These are phyloP conservation scores for Pogoniulus pusillus DNA, from an alignment of 2,797 vertebrate species.

Conservation along the genomic window DNA sequence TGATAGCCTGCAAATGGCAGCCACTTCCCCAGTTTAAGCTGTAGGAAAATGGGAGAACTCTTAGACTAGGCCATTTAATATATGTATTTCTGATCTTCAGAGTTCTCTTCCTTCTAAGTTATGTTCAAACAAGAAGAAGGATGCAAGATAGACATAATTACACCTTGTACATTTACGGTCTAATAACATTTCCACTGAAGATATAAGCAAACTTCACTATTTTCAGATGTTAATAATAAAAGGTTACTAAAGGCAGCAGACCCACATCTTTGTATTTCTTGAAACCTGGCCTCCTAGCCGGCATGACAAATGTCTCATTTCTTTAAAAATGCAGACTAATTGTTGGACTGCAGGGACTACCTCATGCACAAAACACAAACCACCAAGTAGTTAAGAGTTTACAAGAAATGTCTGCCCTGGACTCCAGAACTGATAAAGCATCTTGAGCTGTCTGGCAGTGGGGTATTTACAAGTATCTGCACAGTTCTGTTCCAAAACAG, in stretches of 20 bases:
- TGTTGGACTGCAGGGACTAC: neutral
- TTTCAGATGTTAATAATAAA: neutral
- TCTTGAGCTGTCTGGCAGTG: neutral
- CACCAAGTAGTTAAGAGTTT: neutral
- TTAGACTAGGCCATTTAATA: constrained; percentile 1
- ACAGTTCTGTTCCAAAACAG: neutral
- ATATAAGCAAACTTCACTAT: neutral
- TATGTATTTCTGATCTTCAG: neutral
- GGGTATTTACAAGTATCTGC: neutral
- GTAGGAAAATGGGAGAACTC: constrained; percentile 16
- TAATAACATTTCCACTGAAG: neutral
- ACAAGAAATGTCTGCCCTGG: neutral
- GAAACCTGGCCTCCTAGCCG: neutral
- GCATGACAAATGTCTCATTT: neutral
- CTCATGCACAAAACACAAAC: neutral
- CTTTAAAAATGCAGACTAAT: neutral
- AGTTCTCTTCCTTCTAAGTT: neutral
- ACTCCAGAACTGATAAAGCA: neutral
- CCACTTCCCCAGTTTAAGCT: neutral
- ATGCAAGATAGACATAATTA: constrained; percentile 1
- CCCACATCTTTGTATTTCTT: neutral
- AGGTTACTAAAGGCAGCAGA: neutral
- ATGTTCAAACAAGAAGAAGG: constrained; percentile 23
- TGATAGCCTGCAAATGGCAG: constrained; percentile 48
- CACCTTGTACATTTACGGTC: neutral